Evolutionary conservation across 64 coral and sea anemone genomes (phyloP), one percentile per base, ranked within the genome.

Genomic region (Actinia tenebrosa): DNA sequence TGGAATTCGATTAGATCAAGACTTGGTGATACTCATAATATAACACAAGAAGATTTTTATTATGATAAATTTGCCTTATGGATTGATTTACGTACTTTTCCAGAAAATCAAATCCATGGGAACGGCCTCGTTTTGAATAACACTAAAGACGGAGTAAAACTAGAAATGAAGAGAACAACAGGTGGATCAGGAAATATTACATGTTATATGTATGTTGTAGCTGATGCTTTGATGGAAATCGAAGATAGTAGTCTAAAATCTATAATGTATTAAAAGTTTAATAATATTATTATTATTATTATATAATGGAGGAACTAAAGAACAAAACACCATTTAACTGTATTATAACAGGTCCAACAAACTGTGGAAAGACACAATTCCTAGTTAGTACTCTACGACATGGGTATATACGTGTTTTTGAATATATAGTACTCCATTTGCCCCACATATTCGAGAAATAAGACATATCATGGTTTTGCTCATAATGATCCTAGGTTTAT

Each of bases 241-340:
- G 44, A 20, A 27, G 43, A 86, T 52, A 69, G 56, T 1, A 68
- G 69, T 44, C 47, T 86, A 23, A 22, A 25, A 16, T 0, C 60
- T 1, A 64, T 86, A 17, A 71, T 86, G 84, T 86, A 86, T 86
- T 86, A 86, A 46, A 64, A 86, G 17, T 69, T 13, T 22, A 8
- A n/a, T n/a, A n/a, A n/a, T n/a, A 5, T 30, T 20, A 62, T 26
- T 68, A 14, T n/a, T 27, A 63, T 43, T 1, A 66, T 69, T 58
- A 6, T 47, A 47, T 47, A 47, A 86, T 86, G 84, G 59, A 86
- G 69, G 84, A 86, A 68, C 26, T 86, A 86, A 54, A 25, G 47
- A 58, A 71, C 45, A 86, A 86, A 86, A 68, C 42, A 64, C 84
- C 84, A 44, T 86, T 86, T 15, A 56, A 86, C 43, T 86, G 84